Base-by-base conservation (phyloP, 2,113 vertebrate species). In the Charina bottae region DNA sequence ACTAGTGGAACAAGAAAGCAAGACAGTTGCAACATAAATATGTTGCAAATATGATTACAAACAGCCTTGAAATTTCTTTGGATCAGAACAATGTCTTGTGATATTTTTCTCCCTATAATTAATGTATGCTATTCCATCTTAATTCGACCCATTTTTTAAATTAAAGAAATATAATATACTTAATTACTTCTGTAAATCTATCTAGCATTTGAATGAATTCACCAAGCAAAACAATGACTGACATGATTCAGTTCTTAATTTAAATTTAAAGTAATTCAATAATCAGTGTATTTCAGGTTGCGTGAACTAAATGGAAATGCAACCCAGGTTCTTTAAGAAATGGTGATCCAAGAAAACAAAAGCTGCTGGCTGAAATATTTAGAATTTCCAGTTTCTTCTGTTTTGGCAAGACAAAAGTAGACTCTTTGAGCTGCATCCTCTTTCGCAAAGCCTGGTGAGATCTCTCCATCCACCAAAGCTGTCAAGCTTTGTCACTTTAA, bases 401-500 rank as follows among this genome's bases (percentile, higher is more conserved):
- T 64, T 55, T 64, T 12, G 78, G 24, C 17, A 62, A 85, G 58
- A 62, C 58, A 6, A 62, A 89, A n/a, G 53, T 33, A 3, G 19
- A 5, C 12, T 88, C 6, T 28, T 64, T 49, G 21, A 64, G 28
- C 33, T 21, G 2, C 68, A 60, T 0, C 37, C 17, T 0, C 85
- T 85, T 23, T 28, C 11, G 0, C 0, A 0, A 0, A 0, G 0
- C 15, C 1, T 9, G 46, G 58, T 60, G 93, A 10, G 4, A 0
- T 12, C 0, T 21, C 33, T 85, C 9, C 9, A 46, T 93, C 15
- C 90, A 88, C 0, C 0, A 0, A 0, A 0, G 0, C 6, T 58
- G 23, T 72, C 8, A 2, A 78, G 0, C 21, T 0, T 0, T 49
- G 10, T 93, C 87, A 95, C 46, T 0, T 11, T 0, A 6, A 91